Evolutionary conservation across 2,797 vertebrate genomes (phyloP).

Genomic region (Lerista edwardsae): DNA sequence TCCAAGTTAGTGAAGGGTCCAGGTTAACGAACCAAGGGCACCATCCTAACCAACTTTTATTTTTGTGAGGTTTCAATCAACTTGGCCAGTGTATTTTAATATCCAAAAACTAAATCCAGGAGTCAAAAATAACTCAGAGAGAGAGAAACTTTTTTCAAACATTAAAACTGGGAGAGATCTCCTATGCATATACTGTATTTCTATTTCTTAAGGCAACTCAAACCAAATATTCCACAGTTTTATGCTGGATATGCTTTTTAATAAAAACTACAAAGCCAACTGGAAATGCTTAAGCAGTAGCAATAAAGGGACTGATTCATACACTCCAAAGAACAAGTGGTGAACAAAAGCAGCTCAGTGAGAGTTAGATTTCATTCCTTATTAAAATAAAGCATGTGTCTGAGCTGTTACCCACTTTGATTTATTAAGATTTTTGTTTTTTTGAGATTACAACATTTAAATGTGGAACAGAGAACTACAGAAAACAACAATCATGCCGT

Average conservation of each 20-base stretch:
- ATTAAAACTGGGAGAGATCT: background rate
- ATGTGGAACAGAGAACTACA: conserved; percentile 30
- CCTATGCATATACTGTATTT: background rate
- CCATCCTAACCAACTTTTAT: background rate
- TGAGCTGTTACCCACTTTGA: conserved; percentile 55
- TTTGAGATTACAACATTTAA: conserved; percentile 42
- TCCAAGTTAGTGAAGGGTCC: too few relatives aligned
- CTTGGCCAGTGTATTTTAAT: background rate
- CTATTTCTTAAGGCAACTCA: background rate
- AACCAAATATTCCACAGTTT: conserved; percentile 4
- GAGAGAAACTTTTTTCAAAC: background rate
- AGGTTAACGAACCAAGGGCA: too few relatives aligned
- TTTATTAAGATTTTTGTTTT: conserved; percentile 54
- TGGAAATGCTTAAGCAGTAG: conserved; percentile 52
- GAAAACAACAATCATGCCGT: conserved; percentile 32
- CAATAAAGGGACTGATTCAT: conserved; percentile 61
- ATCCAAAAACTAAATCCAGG: background rate
- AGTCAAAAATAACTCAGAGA: background rate
- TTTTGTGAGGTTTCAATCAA: background rate
- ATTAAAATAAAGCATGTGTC: conserved; percentile 61
- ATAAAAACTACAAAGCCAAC: conserved; percentile 50
- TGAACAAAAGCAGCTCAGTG: conserved; percentile 51
- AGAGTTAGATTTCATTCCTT: conserved; percentile 57
- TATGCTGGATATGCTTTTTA: conserved; percentile 16
- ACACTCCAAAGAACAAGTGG: conserved; percentile 56